Evolutionary conservation across 1,140 invertebrate genomes (phyloP).

Genomic region (Sycophila sp.): DNA sequence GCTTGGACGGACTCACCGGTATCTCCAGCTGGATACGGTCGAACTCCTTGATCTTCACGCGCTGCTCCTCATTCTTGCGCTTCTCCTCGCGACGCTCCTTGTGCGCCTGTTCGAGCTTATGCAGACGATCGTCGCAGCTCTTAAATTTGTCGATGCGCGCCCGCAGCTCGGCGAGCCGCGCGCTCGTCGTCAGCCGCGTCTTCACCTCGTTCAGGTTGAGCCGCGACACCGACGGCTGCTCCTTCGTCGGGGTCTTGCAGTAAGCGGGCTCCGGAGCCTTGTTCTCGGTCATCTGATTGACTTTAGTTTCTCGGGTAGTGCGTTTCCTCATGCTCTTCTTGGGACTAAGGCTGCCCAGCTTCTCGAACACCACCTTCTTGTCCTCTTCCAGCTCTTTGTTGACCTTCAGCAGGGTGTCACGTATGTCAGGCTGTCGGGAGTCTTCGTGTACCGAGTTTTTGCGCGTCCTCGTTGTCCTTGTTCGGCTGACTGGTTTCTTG

Average conservation of each 20-base stretch:
- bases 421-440: conserved; percentile 52
- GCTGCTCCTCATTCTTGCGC: conserved; percentile 74
- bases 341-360: conserved; percentile 52
- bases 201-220: conserved; percentile 75
- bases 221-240: conserved; percentile 55
- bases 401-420: conserved; percentile 58
- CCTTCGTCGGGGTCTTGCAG: conserved; percentile 26
- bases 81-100: conserved; percentile 65
- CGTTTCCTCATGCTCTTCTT: conserved; percentile 54
- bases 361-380: conserved; percentile 59
- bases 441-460: conserved; percentile 44
- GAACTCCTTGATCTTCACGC: conserved; percentile 19
- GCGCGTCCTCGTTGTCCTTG: conserved; percentile 27
- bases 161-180: conserved; percentile 74
- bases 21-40: conserved; percentile 43
- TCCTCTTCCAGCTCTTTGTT: conserved; percentile 38
- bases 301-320: background rate
- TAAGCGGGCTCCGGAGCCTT: background rate
- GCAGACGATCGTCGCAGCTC: conserved; percentile 65
- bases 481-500: conserved; percentile 40
- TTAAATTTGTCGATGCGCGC: conserved; percentile 71
- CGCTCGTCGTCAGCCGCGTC: conserved; percentile 71
- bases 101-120: conserved; percentile 58
- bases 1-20: conserved; percentile 68
- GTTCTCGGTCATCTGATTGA: background rate